Evolutionary conservation across 1,140 invertebrate species (phyloP).

Genomic region (Drosophila elegans): DNA sequence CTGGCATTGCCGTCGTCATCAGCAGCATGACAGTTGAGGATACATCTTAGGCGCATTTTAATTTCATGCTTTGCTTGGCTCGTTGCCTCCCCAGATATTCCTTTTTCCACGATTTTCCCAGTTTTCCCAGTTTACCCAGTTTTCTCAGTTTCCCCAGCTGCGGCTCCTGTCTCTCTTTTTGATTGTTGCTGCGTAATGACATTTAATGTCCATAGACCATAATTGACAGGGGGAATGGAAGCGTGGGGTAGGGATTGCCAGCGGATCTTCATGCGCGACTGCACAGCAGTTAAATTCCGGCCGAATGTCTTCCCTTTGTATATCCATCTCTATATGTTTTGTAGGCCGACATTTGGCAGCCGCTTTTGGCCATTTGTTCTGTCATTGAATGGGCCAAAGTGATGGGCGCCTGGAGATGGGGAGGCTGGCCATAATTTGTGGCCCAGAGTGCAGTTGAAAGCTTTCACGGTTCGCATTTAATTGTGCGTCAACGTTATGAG

Average conservation of each 20-base stretch:
- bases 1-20: conserved; percentile 30
- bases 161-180: conserved; percentile 51
- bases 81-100: conserved; percentile 16
- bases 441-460: conserved; percentile 51
- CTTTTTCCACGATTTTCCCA: background rate
- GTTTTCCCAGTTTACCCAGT: background rate
- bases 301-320: conserved; percentile 50
- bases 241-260: conserved; percentile 7
- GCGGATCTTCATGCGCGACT: conserved; percentile 66
- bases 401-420: background rate
- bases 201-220: conserved; percentile 80
- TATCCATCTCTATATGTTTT: conserved; percentile 40
- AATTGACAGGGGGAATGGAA: conserved; percentile 57
- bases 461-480: conserved; percentile 56
- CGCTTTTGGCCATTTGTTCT: conserved; percentile 55
- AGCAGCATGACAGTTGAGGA: conserved; percentile 64
- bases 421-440: conserved; percentile 54
- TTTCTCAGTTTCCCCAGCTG: conserved; percentile 18
- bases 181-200: conserved; percentile 81
- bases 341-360: conserved; percentile 57
- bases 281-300: conserved; percentile 77
- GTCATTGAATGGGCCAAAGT: conserved; percentile 40
- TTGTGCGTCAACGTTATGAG: conserved; percentile 74
- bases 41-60: conserved; percentile 84
- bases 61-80: conserved; percentile 80